Conservation (phyloP, 2,797 vertebrate genomes). For the Cuculus canorus region DNA sequence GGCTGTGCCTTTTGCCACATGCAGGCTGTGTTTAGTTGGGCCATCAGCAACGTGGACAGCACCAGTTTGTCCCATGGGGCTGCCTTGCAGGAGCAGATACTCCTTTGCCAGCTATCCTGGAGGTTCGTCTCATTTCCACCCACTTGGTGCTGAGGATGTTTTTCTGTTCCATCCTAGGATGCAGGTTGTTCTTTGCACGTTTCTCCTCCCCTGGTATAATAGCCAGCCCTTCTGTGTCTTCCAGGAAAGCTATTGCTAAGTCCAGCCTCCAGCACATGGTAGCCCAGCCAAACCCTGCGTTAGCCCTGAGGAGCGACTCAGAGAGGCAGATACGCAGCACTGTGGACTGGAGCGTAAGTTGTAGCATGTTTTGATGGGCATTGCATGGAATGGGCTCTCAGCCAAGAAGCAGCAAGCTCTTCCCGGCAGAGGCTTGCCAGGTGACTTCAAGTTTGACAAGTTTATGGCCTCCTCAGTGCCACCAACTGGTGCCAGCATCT, state of each 20-base stretch:
- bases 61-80: not conserved
- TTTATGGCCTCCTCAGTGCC: not conserved
- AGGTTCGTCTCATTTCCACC: not conserved
- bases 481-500: slow-evolving; percentile 32
- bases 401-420: not conserved
- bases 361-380: not conserved
- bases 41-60: not conserved
- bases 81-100: not conserved
- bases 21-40: not conserved
- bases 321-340: slow-evolving; percentile 86
- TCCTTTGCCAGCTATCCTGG: not conserved
- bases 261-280: slow-evolving; percentile 89
- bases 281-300: slow-evolving; percentile 79
- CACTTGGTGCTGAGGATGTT: not conserved
- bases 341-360: slow-evolving; percentile 95
- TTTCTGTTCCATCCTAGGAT: not conserved
- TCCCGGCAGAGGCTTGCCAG: slow-evolving; percentile 6
- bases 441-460: slow-evolving; percentile 15
- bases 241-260: slow-evolving; percentile 94
- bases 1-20: not conserved
- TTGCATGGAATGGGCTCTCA: not conserved
- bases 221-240: slow-evolving; percentile 49
- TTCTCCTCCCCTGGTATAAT: not conserved
- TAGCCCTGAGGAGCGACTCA: slow-evolving; percentile 77
- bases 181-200: not conserved